Evolutionary conservation across 2,888 invertebrate species (phyloP).

Genomic region (Stenoptilia bipunctidactyla): DNA sequence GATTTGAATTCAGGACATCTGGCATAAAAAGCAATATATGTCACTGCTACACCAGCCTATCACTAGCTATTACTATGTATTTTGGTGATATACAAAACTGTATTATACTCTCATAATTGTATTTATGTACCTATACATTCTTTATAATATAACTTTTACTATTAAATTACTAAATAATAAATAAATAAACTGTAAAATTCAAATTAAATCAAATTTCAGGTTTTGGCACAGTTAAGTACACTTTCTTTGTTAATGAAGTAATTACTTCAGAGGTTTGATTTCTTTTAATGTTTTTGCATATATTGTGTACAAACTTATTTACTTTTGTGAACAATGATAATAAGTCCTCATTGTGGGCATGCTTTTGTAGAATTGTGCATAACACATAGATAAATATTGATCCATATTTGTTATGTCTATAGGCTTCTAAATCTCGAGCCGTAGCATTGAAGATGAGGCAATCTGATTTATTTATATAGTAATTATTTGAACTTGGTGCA

Average conservation of each 20-base stretch:
- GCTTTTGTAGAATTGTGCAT: slow-evolving; percentile 31
- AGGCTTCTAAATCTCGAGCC: slow-evolving; percentile 52
- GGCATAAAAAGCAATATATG: too few relatives aligned
- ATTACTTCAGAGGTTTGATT: slow-evolving; percentile 46
- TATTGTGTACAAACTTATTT: slow-evolving; percentile 19
- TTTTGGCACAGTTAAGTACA: slow-evolving; percentile 31
- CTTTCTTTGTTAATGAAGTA: slow-evolving; percentile 42
- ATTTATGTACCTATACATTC: too few relatives aligned
- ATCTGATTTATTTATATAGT: slow-evolving; percentile 38
- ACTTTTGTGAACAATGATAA: slow-evolving; percentile 50
- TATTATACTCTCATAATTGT: too few relatives aligned
- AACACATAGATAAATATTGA: slow-evolving; percentile 53
- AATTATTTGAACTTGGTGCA: slow-evolving; percentile 21
- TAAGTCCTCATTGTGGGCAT: slow-evolving; percentile 34
- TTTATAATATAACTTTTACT: too few relatives aligned
- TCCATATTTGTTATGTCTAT: slow-evolving; percentile 36
- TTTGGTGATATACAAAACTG: too few relatives aligned
- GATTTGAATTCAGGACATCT: too few relatives aligned
- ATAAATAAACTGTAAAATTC: too few relatives aligned
- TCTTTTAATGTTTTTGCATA: slow-evolving; percentile 26
- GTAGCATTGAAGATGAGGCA: slow-evolving; percentile 57
- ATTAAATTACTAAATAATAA: too few relatives aligned
- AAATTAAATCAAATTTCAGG: too few relatives aligned
- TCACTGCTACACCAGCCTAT: too few relatives aligned
- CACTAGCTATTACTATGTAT: too few relatives aligned